phyloP scores from a whole-genome alignment of 2,113 vertebrate genomes.

The Lichenostomus cassidix region DNA sequence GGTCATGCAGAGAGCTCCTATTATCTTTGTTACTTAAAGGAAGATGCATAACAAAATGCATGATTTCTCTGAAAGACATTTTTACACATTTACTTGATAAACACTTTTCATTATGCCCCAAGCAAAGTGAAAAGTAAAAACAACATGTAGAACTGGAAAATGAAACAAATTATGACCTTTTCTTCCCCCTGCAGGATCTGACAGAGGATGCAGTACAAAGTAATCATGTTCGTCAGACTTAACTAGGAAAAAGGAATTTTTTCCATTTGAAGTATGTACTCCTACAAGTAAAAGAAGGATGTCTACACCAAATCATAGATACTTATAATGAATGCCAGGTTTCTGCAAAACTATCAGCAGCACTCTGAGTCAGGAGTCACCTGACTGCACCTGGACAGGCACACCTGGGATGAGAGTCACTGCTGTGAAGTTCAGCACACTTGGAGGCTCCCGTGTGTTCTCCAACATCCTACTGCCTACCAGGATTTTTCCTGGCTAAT shows the following conservation, averaged over 20 bases:
- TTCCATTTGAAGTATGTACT: background rate
- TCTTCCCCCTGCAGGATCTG: background rate
- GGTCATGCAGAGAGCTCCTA: background rate
- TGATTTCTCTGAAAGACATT: background rate
- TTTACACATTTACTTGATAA: background rate
- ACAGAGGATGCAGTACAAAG: background rate
- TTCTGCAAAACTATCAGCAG: background rate
- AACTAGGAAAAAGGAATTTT: background rate
- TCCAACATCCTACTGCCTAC: background rate
- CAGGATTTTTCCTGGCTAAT: background rate
- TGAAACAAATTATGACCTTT: background rate
- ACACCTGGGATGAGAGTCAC: background rate
- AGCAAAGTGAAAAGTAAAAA: background rate
- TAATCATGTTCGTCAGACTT: background rate
- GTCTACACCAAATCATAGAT: background rate
- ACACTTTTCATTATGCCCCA: background rate
- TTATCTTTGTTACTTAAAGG: background rate
- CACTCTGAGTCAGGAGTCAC: background rate
- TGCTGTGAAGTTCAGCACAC: background rate
- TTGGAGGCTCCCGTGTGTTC: background rate
- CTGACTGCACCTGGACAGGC: background rate
- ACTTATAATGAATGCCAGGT: background rate
- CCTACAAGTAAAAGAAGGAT: background rate
- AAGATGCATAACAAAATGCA: background rate
- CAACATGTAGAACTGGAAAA: background rate